A percentile compares a stretch with the other conserved stretches of the same genome.
phyloP scores from a whole-genome alignment of 2,113 vertebrate genomes.

The Cettia cetti region DNA sequence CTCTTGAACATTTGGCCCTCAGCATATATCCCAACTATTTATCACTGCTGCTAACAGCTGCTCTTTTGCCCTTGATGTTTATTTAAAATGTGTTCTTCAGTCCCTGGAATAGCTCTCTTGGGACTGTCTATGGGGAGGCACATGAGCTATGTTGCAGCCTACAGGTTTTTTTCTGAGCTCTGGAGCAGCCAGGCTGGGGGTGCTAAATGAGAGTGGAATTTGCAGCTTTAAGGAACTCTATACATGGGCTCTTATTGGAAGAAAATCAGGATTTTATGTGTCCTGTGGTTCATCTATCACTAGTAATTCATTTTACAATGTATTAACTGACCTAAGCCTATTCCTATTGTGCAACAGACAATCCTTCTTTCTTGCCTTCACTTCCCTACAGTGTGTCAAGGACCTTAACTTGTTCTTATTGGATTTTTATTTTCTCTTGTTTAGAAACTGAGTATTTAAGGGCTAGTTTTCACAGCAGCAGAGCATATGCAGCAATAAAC shows the following conservation, averaged over 20 bases:
- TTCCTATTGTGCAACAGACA: background rate
- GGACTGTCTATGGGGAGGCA: background rate
- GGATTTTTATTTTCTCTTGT: slow-evolving; percentile 55
- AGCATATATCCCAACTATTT: background rate
- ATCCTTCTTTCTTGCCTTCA: background rate
- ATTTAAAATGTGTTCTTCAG: background rate
- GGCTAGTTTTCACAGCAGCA: slow-evolving; percentile 31
- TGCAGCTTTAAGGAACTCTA: background rate
- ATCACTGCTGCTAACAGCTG: background rate
- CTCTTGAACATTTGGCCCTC: background rate
- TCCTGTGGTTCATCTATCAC: background rate
- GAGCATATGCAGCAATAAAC: slow-evolving; percentile 31
- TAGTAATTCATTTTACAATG: slow-evolving; percentile 22
- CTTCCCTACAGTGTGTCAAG: slow-evolving; percentile 29
- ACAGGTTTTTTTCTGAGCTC: background rate
- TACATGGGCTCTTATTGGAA: background rate
- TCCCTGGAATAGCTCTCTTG: background rate
- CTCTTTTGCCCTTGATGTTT: background rate
- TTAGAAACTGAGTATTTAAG: slow-evolving; percentile 9
- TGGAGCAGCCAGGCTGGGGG: background rate
- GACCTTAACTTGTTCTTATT: slow-evolving; percentile 53
- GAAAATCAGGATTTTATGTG: slow-evolving; percentile 4
- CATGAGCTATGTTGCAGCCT: background rate
- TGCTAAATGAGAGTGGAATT: background rate
- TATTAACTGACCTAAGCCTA: background rate